These are phyloP conservation scores for Megaustenia siamemsis DNA, from an alignment of 2,888 invertebrate genomes.

Conservation along the genomic window DNA sequence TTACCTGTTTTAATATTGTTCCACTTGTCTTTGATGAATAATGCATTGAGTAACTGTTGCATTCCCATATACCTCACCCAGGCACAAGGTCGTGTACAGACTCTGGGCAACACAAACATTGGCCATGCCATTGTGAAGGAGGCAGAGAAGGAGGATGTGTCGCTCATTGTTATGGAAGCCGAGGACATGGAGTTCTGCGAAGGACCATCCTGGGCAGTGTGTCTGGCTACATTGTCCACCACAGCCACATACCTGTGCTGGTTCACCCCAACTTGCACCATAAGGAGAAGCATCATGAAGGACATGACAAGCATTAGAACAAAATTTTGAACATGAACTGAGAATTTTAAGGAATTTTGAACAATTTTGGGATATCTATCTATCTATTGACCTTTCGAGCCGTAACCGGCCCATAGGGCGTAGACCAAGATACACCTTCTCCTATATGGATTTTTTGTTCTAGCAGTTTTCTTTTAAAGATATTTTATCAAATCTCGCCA, in stretches of 20 bases:
- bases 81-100: constrained; percentile 38
- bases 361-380: too few species aligned
- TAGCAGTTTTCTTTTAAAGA: too few species aligned
- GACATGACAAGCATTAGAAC: background rate
- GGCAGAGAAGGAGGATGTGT: constrained; percentile 53
- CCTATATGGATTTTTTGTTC: too few species aligned
- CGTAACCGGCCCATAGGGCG: too few species aligned
- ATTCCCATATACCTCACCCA: background rate
- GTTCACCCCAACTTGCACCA: constrained; percentile 41
- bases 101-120: constrained; percentile 42
- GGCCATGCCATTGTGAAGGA: constrained; percentile 55
- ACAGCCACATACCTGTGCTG: constrained; percentile 56
- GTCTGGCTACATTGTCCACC: constrained; percentile 55
- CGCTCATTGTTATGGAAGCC: constrained; percentile 54
- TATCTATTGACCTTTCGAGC: too few species aligned
- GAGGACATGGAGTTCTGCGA: constrained; percentile 53
- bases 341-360: background rate
- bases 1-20: too few species aligned
- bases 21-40: too few species aligned
- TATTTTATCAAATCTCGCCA: too few species aligned
- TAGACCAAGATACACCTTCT: too few species aligned
- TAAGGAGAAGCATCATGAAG: constrained; percentile 10
- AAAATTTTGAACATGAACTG: background rate
- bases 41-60: too few species aligned
- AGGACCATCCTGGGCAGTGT: constrained; percentile 56